These are phyloP conservation scores for Exocentrus adspersus DNA, from an alignment of 2,888 invertebrate species.

Conservation along the genomic window DNA sequence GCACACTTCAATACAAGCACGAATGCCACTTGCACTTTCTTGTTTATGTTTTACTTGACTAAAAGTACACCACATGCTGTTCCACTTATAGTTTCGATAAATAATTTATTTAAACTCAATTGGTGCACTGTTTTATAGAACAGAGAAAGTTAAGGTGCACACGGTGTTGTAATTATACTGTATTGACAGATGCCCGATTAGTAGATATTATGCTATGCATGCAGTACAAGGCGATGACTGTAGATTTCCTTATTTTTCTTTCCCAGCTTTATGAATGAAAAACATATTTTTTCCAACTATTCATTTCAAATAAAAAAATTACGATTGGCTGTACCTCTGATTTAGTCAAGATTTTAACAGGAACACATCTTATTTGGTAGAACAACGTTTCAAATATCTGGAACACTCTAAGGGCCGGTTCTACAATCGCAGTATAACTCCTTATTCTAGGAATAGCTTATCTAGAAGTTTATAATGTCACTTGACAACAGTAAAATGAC, in stretches of 20 bases:
- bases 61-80: neutral
- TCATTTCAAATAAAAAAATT: too few species aligned
- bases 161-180: constrained; percentile 7
- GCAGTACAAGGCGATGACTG: neutral
- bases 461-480: too few species aligned
- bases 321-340: too few species aligned
- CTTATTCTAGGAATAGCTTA: too few species aligned
- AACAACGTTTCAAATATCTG: too few species aligned
- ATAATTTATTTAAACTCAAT: constrained; percentile 20
- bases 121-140: constrained; percentile 13
- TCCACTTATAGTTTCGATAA: constrained; percentile 11
- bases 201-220: neutral
- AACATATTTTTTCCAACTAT: neutral
- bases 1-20: neutral
- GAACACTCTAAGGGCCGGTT: too few species aligned
- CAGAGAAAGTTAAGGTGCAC: constrained; percentile 17
- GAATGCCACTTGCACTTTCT: constrained; percentile 21
- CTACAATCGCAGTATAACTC: too few species aligned
- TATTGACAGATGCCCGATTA: neutral
- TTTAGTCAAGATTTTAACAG: too few species aligned
- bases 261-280: neutral
- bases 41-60: constrained; percentile 12
- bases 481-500: too few species aligned
- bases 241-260: neutral
- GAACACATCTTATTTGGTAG: too few species aligned